Conservation (phyloP, 2,888 invertebrate genomes). For the Piscicola geometra region DNA sequence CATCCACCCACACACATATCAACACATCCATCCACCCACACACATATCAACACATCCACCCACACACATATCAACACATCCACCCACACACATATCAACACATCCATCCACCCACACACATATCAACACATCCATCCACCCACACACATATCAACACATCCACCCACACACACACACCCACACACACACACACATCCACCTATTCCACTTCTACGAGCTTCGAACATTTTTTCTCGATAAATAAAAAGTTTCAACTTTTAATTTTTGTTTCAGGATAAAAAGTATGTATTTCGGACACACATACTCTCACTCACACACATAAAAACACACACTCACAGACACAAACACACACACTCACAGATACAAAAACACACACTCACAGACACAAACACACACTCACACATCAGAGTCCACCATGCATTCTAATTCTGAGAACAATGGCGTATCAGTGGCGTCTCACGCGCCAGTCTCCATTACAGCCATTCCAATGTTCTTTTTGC, state of each 20-base stretch:
- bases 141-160: conserved; percentile 34
- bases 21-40: conserved; percentile 26
- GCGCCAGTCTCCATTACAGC: no score
- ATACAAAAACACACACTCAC: no score
- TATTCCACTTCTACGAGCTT: not conserved
- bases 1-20: conserved; percentile 20
- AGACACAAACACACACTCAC: no score
- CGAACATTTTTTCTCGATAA: not conserved
- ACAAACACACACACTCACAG: no score
- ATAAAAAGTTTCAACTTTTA: no score
- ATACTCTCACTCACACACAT: conserved; percentile 5
- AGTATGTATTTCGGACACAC: no score
- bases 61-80: conserved; percentile 27
- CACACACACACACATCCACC: conserved; percentile 3
- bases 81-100: conserved; percentile 27
- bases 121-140: conserved; percentile 29
- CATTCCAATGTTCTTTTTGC: no score
- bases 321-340: not conserved
- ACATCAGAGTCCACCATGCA: no score
- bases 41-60: conserved; percentile 19
- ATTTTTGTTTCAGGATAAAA: no score
- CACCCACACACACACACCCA: conserved; percentile 28
- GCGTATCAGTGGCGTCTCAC: no score
- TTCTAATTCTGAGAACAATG: no score
- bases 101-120: conserved; percentile 23